These are phyloP conservation scores for Pachyrhynchus sulphureomaculatus DNA, from an alignment of 1,140 invertebrate species.

Conservation along the genomic window DNA sequence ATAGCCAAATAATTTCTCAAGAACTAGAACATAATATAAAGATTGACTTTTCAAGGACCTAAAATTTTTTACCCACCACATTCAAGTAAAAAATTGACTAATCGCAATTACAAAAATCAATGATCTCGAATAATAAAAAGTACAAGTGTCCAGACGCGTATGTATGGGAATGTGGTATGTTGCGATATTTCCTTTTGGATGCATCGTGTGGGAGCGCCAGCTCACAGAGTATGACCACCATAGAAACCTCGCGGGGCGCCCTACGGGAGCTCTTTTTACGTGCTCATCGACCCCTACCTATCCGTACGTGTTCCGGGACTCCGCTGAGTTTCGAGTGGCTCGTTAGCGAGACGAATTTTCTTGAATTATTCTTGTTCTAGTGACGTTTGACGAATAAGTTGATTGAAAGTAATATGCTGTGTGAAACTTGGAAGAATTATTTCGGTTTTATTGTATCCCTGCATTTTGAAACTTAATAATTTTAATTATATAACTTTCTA, in stretches of 20 bases:
- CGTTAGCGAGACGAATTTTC: conserved; percentile 21
- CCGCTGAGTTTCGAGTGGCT: conserved; percentile 7
- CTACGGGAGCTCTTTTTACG: conserved; percentile 33
- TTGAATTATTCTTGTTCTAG: conserved; percentile 2
- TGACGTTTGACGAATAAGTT: conserved; percentile 19
- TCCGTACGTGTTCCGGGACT: conserved; percentile 5
- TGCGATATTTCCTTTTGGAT: conserved; percentile 35
- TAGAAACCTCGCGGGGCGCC: conserved; percentile 11
- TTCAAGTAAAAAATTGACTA: conserved; percentile 11
- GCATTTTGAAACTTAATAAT: too few relatives aligned
- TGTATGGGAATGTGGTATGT: conserved; percentile 38
- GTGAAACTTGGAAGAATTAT: neutral
- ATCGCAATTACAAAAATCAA: conserved; percentile 17
- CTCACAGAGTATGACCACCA: conserved; percentile 33
- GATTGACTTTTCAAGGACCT: conserved; percentile 17
- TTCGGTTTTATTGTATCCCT: neutral
- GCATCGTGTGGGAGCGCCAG: conserved; percentile 44
- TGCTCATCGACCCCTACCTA: conserved; percentile 34
- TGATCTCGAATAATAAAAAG: conserved; percentile 27
- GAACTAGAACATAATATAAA: neutral
- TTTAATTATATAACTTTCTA: too few relatives aligned
- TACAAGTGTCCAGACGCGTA: conserved; percentile 12
- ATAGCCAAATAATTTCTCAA: conserved; percentile 1
- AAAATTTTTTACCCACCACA: neutral
- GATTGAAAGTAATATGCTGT: conserved; percentile 22